phyloP scores from a whole-genome alignment of 37 sponge, comb jelly and placozoan species.

The Oscarella lobularis region DNA sequence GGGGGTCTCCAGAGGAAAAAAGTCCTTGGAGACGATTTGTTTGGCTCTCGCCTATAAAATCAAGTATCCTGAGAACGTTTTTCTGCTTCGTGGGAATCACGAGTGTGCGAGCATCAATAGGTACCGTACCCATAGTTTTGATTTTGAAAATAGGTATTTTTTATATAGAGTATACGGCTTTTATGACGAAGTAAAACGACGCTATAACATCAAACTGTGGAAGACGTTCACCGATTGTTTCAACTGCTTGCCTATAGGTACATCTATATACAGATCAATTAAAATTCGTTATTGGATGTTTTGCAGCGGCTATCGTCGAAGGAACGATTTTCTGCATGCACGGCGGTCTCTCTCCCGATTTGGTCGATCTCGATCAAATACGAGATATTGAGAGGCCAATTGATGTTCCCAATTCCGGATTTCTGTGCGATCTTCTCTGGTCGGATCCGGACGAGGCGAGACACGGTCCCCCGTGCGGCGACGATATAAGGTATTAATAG shows the following conservation, averaged over 20 bases:
- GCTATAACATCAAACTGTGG: constrained; percentile 90
- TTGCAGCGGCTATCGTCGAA: constrained; percentile 89
- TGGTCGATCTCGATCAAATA: constrained; percentile 88
- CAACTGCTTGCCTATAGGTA: constrained; percentile 78
- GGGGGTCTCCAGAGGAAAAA: constrained; percentile 49
- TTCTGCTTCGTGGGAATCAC: constrained; percentile 94
- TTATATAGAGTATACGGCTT: constrained; percentile 76
- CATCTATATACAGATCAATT: background rate
- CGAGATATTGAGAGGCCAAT: constrained; percentile 79
- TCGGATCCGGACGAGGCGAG: constrained; percentile 79
- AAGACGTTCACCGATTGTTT: constrained; percentile 97
- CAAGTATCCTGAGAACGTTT: constrained; percentile 97
- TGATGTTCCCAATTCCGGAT: constrained; percentile 68
- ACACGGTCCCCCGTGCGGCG: background rate
- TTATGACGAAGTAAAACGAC: constrained; percentile 87
- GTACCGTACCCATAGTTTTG: no score
- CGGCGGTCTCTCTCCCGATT: constrained; percentile 96
- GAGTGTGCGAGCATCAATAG: constrained; percentile 97
- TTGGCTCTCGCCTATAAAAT: constrained; percentile 95
- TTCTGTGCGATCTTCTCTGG: constrained; percentile 97
- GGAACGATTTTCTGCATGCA: constrained; percentile 97
- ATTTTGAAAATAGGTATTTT: no score
- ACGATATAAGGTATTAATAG: background rate
- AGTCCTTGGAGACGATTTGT: constrained; percentile 93
- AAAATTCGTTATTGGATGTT: no score